A percentile compares a stretch with the other conserved stretches of the same genome.
phyloP scores from a whole-genome alignment of 2,888 invertebrate species.

The Taphrorychus bicolor region DNA sequence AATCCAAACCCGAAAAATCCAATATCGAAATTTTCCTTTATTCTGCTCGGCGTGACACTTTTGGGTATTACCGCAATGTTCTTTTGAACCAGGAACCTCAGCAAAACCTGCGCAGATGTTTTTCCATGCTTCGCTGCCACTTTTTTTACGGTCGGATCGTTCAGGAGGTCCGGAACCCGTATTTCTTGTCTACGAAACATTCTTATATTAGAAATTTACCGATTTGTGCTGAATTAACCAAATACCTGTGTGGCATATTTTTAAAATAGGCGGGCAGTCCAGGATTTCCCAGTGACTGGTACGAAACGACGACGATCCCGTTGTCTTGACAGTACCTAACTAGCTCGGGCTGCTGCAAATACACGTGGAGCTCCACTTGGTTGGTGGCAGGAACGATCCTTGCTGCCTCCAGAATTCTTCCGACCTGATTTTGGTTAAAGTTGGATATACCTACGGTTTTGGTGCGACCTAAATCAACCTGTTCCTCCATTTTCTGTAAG shows the following conservation, averaged over 20 bases:
- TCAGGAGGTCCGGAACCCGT: not conserved
- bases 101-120: constrained; percentile 11
- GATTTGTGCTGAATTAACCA: no score
- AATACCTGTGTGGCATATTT: no score
- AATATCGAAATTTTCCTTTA: constrained; percentile 16
- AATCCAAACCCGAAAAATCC: no score
- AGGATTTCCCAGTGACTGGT: constrained; percentile 61
- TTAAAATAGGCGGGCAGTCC: constrained; percentile 61
- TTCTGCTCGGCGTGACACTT: constrained; percentile 13
- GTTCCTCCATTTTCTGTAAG: constrained; percentile 67
- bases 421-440: no score
- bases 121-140: constrained; percentile 18
- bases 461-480: constrained; percentile 72
- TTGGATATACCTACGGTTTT: constrained; percentile 86
- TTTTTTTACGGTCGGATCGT: constrained; percentile 2
- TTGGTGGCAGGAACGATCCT: constrained; percentile 67
- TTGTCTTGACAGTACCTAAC: constrained; percentile 55
- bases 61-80: no score
- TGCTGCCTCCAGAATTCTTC: constrained; percentile 63
- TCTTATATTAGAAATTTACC: constrained; percentile 4
- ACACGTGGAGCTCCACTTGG: constrained; percentile 70
- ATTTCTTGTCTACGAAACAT: no score
- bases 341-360: constrained; percentile 62
- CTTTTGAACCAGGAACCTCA: no score
- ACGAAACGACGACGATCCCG: constrained; percentile 62